Percentiles rank a stretch among this genome's conserved stretches.
These are phyloP conservation scores for Eumacrocentrus americanus DNA, from an alignment of 2,888 invertebrate species.

Conservation along the genomic window DNA sequence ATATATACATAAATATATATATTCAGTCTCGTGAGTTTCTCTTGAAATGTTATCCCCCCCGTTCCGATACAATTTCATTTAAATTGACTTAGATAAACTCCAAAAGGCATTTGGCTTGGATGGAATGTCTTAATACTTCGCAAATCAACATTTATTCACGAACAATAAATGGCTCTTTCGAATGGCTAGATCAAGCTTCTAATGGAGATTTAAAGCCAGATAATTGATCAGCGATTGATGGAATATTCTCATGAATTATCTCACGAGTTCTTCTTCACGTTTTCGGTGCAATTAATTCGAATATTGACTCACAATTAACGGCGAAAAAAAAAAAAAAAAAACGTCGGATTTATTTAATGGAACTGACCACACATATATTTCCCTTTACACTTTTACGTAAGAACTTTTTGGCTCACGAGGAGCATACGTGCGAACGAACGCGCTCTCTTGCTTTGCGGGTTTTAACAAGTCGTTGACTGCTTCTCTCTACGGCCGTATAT, in stretches of 20 bases:
- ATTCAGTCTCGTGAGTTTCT: not conserved
- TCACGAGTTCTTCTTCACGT: not conserved
- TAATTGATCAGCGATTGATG: not conserved
- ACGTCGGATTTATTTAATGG: not conserved
- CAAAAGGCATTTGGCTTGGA: not conserved
- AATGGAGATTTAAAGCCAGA: not conserved
- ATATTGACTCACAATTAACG: too few species aligned
- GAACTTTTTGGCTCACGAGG: constrained; percentile 35
- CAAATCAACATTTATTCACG: not conserved
- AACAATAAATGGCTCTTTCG: not conserved
- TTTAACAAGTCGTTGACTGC: not conserved
- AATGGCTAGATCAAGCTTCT: too few species aligned
- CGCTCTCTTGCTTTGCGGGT: constrained; percentile 33
- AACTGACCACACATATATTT: not conserved
- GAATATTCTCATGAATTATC: not conserved
- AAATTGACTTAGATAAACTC: constrained; percentile 4
- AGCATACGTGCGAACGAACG: constrained; percentile 36
- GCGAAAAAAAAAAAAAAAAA: too few species aligned
- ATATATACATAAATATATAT: not conserved
- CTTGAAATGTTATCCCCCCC: too few species aligned
- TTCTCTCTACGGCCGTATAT: not conserved
- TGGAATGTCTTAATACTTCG: constrained; percentile 3
- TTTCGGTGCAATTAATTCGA: not conserved
- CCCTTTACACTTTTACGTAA: constrained; percentile 25
- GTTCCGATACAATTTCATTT: not conserved